Evolutionary conservation across 2,888 invertebrate genomes (phyloP), one percentile per base, ranked within the genome.

Genomic region (Epinotia bilunana): DNA sequence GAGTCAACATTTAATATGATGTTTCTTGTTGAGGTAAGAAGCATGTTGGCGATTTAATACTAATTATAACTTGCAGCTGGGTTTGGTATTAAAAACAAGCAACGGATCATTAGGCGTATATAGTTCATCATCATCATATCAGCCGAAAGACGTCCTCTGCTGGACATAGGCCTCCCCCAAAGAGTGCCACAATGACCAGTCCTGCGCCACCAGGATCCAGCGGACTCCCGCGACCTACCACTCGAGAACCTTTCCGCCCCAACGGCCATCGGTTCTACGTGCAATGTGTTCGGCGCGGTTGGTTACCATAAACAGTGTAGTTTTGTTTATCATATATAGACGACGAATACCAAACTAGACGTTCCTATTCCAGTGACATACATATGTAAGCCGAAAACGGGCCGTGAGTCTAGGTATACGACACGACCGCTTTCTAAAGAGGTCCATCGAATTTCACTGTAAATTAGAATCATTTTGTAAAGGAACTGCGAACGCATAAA

Each of bases 371-470:
- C 53, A 53, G 39, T 53, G 53, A 7, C n/a, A 53, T 3, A n/a
- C n/a, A 53, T 53, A 53, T 4, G 1, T 11, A 33, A 28, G 2
- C 65, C 65, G 18, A 65, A 65, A 65, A 65, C 33, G 65, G 33
- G 12, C 33, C 28, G 53, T 49, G 64, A 64, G n/a, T 53, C 7
- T n/a, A n/a, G 16, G 20, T 65, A 23, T 33, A 53, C 28, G 28
- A 65, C 33, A 28, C n/a, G 33, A 33, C 28, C 65, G 53, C 65
- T 65, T 65, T 65, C 65, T 65, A 65, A 65, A 55, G 28, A 53
- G 33, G 53, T 65, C 12, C 11, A 65, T 53, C 65, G 18, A 33
- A 53, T 53, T 53, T n/a, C 53, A 65, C 53, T n/a, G 49, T 23
- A 12, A 7, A 53, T 2, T 23, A n/a, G 28, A 49, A 65, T 53